Evolutionary conservation across 2,888 invertebrate genomes (phyloP), one percentile per base, ranked within the genome.

Genomic region (Tenthredo livida): DNA sequence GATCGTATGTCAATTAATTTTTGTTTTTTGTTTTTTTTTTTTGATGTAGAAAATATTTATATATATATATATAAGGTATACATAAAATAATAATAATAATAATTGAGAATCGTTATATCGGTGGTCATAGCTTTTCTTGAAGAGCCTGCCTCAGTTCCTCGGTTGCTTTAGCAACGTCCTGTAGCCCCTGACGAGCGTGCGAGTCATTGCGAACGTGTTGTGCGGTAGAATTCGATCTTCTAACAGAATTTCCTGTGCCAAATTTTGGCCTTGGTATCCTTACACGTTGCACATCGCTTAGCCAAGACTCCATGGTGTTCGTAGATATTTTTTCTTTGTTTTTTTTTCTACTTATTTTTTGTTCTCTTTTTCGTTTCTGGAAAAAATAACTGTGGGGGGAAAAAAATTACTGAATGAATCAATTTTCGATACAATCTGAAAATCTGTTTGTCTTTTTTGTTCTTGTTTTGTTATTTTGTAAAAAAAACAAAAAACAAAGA

Each of bases 221-320:
- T 95, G 96, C 90, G 94, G 92, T 89, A 91, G 94, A 90, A 92
- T 94, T 91, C 92, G 94, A 91, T 92, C 94, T 88, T 89, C 93
- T 89, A 86, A 93, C 92, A n/a, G 92, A 91, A 87, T 92, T 93
- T 29, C 94, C 95, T 89, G 94, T 95, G 80, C 95, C 96, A 91
- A 97, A 97, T 94, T 97, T 97, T 6, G 97, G 97, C 88, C 97
- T 95, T 40, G 97, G 97, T 90, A 97, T 97, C 89, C 97, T 95
- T 87, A 97, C 96, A 88, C 97, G 96, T 93, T 97, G 97, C 77
- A 97, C 97, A 93, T 97, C 97, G 88, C 96, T 96, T 90, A 97
- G 93, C 97, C 97, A 97, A 89, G 97, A 96, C 92, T 97, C 97
- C 97, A 97, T 97, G 92, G 97, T 97, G 97, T 97, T 97, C 7